Conservation (phyloP, 2,888 invertebrate species). For the Seladonia tumulorum region DNA sequence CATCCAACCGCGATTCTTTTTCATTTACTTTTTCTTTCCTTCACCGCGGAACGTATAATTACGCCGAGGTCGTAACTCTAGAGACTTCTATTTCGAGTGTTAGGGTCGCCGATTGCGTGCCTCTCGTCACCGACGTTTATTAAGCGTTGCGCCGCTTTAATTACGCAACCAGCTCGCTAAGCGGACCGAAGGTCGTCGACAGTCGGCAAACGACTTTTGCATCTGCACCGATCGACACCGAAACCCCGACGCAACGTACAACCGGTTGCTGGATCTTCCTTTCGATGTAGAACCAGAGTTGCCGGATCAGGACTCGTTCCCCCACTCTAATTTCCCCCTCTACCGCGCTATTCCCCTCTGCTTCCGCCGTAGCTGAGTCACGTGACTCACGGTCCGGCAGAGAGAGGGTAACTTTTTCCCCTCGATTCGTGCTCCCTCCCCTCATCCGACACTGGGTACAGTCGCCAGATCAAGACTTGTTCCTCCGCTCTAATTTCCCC, state of each 20-base stretch:
- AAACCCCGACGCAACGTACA: constrained; percentile 10
- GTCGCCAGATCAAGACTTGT: no score
- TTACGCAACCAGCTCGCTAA: constrained; percentile 70
- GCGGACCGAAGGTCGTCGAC: constrained; percentile 71
- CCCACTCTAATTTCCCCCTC: no score
- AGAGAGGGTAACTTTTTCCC: no score
- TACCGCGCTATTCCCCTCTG: no score
- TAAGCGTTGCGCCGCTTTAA: constrained; percentile 69
- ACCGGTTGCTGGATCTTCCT: background rate
- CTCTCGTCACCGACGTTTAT: constrained; percentile 68
- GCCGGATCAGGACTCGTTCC: no score
- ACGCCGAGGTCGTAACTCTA: constrained; percentile 68
- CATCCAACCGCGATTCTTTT: constrained; percentile 5
- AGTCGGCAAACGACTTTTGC: constrained; percentile 46
- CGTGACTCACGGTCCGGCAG: no score
- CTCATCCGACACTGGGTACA: no score
- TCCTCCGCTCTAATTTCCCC: no score
- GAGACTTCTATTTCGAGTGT: constrained; percentile 71
- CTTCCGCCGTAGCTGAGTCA: no score
- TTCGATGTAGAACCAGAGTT: no score
- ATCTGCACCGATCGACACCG: constrained; percentile 18
- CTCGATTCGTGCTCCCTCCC: no score
- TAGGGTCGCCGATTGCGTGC: constrained; percentile 66
- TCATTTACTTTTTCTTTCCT: background rate
- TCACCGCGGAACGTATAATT: constrained; percentile 55